Evolutionary conservation across 2,888 invertebrate genomes (phyloP).

Genomic region (Caenorhabditis auriculariae): DNA sequence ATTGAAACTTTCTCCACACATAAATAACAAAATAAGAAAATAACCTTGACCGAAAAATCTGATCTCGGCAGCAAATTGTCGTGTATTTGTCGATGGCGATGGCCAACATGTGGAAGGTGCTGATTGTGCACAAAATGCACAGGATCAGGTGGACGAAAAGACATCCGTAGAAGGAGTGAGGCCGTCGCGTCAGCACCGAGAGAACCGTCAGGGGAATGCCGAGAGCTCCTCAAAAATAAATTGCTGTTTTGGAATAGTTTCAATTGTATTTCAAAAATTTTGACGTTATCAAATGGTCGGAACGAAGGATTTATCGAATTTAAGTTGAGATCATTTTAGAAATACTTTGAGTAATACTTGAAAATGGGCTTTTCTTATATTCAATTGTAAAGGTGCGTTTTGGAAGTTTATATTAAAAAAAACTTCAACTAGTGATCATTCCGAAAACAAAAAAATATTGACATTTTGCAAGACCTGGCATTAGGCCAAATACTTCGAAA

Average conservation of each 20-base stretch:
- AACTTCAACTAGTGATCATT: too few species aligned
- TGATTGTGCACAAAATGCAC: slow-evolving; percentile 61
- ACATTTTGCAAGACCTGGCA: too few species aligned
- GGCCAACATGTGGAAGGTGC: slow-evolving; percentile 61
- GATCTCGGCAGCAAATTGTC: slow-evolving; percentile 56
- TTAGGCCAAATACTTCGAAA: too few species aligned
- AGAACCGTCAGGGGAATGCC: slow-evolving; percentile 60
- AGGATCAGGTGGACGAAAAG: slow-evolving; percentile 57
- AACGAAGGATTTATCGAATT: too few species aligned
- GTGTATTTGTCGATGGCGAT: slow-evolving; percentile 62
- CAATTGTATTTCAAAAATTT: not conserved
- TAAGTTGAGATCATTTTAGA: too few species aligned
- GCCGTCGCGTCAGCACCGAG: slow-evolving; percentile 51
- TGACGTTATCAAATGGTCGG: not conserved
- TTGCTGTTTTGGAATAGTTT: not conserved
- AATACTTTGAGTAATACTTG: too few species aligned
- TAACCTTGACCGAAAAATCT: slow-evolving; percentile 39
- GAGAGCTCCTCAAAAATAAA: slow-evolving; percentile 39
- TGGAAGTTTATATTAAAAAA: too few species aligned
- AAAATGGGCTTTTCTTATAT: too few species aligned
- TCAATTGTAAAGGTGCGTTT: too few species aligned
- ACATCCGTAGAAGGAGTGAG: slow-evolving; percentile 50
- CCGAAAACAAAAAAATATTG: too few species aligned
- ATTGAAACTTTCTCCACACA: too few species aligned
- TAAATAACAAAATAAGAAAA: too few species aligned